Evolutionary conservation across 2,113 vertebrate genomes (phyloP).

Genomic region (Camelus bactrianus): DNA sequence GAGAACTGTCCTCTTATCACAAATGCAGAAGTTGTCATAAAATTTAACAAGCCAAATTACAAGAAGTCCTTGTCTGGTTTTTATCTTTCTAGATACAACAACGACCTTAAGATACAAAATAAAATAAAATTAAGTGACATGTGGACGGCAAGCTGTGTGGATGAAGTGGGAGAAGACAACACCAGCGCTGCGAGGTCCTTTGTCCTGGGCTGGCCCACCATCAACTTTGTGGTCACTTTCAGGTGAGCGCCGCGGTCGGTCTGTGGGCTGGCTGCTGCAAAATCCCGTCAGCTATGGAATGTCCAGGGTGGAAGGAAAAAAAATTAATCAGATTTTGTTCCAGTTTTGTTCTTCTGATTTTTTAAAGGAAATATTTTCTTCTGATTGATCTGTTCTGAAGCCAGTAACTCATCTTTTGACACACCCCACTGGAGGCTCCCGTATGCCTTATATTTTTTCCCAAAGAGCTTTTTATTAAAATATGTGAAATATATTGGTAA

Average conservation of each 20-base stretch:
- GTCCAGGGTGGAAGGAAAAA: neutral
- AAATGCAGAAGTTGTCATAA: neutral
- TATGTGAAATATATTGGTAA: neutral
- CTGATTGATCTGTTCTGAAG: neutral
- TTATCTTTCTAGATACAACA: conserved; percentile 77
- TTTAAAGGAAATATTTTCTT: conserved; percentile 30
- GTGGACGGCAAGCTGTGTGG: conserved; percentile 95
- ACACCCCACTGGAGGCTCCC: neutral
- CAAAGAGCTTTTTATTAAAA: neutral
- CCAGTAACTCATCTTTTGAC: neutral
- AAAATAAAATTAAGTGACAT: conserved; percentile 89
- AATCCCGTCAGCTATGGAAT: neutral
- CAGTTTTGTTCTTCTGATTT: neutral
- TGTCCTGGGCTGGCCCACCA: conserved; percentile 97
- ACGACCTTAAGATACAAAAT: conserved; percentile 81
- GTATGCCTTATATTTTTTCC: neutral
- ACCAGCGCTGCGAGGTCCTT: conserved; percentile 91
- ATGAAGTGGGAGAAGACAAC: conserved; percentile 96
- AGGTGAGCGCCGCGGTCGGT: conserved; percentile 87
- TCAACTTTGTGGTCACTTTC: conserved; percentile 97
- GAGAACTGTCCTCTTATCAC: neutral
- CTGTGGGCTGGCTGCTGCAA: neutral
- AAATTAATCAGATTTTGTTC: neutral
- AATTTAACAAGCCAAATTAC: conserved; percentile 49
- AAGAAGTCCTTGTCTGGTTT: conserved; percentile 11